Evolutionary conservation across 2,888 invertebrate genomes (phyloP).

Genomic region (Drosophila algonquin): DNA sequence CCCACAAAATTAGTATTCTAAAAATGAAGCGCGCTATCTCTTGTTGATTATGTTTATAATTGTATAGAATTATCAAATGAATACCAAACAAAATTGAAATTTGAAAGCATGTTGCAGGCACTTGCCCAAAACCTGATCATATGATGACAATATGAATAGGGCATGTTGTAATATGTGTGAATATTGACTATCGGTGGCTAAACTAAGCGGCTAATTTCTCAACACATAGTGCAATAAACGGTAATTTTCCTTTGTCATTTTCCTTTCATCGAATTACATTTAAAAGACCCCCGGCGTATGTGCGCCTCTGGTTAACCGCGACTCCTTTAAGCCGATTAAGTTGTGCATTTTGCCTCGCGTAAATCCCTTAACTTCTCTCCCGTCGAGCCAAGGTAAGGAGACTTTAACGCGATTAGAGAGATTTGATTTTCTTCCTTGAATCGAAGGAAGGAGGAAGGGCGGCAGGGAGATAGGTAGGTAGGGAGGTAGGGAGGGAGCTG

Average conservation of each 20-base stretch:
- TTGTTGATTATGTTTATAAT: background rate
- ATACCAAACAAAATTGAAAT: background rate
- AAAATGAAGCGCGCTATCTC: background rate
- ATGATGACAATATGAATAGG: no score
- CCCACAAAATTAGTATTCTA: background rate
- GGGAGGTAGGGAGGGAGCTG: conserved; percentile 2
- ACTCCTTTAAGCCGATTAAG: conserved; percentile 29
- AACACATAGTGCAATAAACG: background rate
- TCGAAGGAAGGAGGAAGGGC: background rate
- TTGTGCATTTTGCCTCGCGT: conserved; percentile 30
- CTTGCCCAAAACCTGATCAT: no score
- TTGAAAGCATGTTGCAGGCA: background rate
- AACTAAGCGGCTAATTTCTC: no score
- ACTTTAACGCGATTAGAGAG: conserved; percentile 32
- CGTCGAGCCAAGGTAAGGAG: background rate
- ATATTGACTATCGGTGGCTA: no score
- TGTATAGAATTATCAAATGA: background rate
- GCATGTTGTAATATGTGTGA: no score
- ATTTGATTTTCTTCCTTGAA: conserved; percentile 10
- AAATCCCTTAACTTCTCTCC: conserved; percentile 4
- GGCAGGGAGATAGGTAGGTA: background rate
- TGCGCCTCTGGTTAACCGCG: conserved; percentile 17
- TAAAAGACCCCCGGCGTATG: conserved; percentile 13
- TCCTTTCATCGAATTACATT: background rate
- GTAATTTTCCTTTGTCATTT: no score